A percentile compares a stretch with the other conserved stretches of the same genome.
These are phyloP conservation scores for Lottia scabra DNA, from an alignment of 2,888 invertebrate genomes.

Conservation along the genomic window DNA sequence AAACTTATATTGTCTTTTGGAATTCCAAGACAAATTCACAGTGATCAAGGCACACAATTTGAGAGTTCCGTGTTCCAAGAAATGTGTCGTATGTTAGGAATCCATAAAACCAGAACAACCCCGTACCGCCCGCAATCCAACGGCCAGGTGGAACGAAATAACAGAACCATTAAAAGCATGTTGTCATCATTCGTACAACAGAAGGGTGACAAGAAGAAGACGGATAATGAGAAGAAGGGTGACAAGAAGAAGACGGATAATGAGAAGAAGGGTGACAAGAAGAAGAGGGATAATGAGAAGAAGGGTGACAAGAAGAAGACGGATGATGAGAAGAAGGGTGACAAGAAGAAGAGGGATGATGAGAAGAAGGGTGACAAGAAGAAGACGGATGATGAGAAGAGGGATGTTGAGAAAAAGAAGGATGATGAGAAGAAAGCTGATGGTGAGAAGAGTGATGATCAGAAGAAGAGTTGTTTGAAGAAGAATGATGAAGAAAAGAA, in stretches of 20 bases:
- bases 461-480: background rate
- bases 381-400: background rate
- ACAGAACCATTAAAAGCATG: background rate
- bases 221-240: background rate
- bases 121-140: background rate
- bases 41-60: background rate
- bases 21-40: background rate
- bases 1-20: slow-evolving; percentile 12
- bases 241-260: background rate
- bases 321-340: background rate
- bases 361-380: too few species aligned
- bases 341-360: background rate
- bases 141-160: background rate
- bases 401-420: background rate
- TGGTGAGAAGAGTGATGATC: background rate
- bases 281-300: background rate
- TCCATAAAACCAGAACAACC: background rate
- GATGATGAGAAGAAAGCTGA: background rate
- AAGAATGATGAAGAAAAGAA: background rate
- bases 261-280: background rate
- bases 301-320: background rate
- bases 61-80: background rate
- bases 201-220: background rate
- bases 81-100: background rate
- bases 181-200: background rate